Base-by-base conservation (phyloP, 2,888 invertebrate genomes). In the Cosmorhoe ocellata region DNA sequence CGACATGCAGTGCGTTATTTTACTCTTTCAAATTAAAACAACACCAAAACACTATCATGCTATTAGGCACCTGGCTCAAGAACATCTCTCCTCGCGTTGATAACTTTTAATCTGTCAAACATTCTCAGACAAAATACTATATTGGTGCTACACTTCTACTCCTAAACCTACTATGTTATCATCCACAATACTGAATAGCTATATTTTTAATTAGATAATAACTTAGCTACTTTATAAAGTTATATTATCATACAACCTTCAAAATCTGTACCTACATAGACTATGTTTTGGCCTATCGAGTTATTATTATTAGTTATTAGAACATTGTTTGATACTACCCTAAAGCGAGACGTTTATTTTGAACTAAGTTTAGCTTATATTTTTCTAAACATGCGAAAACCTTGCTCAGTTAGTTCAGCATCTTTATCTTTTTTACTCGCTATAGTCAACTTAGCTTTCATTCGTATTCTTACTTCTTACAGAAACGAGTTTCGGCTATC, bases 31-130 rank as follows among this genome's bases (percentile, higher is more conserved):
- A n/a, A n/a, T n/a, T n/a, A n/a, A n/a, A n/a, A n/a, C n/a, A n/a
- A n/a, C n/a, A n/a, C n/a, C n/a, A n/a, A n/a, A n/a, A n/a, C n/a
- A n/a, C n/a, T n/a, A n/a, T n/a, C n/a, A n/a, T n/a, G n/a, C n/a
- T n/a, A 18, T 5, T 34, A 34, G 34, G 32, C 32, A 34, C n/a
- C n/a, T n/a, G n/a, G n/a, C n/a, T n/a, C 34, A 34, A 34, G 0
- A 13, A 7, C 22, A 39, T 24, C n/a, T 12, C 30, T 34, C 39
- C 18, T n/a, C n/a, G 18, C n/a, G 0, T 11, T 34, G 3, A 31
- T 10, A 43, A n/a, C 31, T 11, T 26, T 45, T 41, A 42, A 58
- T 54, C 59, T 55, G 48, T 59, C 61, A 50, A 56, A 56, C 45
- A 46, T 53, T 51, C 55, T 55, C 33, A n/a, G n/a, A n/a, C n/a